Conservation (phyloP, 2,113 vertebrate species). For the human (Homo sapiens) region GRCh38 chr6:72860501-72861000, state of each 20-base stretch:
- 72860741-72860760: background rate
- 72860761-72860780: background rate
- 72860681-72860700: background rate
- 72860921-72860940: background rate
- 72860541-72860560: background rate
- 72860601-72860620: background rate
- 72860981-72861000: background rate
- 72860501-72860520: background rate
- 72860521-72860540: background rate
- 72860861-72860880: background rate
- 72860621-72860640: background rate
- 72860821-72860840: background rate
- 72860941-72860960: background rate
- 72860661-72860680: background rate
- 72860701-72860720: background rate
- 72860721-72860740: constrained; percentile 15
- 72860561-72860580: background rate
- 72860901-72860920: background rate
- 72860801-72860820: background rate
- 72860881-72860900: rapidly evolving
- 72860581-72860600: background rate
- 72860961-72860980: background rate
- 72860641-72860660: background rate
- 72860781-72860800: background rate
- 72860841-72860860: background rate